These are phyloP conservation scores for Noctua comes DNA, from an alignment of 2,888 invertebrate species.

Conservation along the genomic window DNA sequence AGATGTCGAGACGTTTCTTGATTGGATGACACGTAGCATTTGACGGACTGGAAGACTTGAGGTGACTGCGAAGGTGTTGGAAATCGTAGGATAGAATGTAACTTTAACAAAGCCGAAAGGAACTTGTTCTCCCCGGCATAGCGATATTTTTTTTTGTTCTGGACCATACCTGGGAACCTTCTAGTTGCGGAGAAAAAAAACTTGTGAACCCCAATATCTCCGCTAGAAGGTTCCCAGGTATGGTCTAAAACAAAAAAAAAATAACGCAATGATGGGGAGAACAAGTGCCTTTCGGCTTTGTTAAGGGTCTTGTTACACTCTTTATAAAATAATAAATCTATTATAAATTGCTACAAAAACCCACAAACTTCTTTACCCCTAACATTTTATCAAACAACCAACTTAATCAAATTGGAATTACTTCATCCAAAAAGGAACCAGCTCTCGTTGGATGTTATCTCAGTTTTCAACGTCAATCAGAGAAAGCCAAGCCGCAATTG, in stretches of 20 bases:
- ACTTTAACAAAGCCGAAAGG: too few species aligned
- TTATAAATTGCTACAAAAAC: neutral
- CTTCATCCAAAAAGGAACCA: conserved; percentile 24
- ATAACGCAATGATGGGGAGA: too few species aligned
- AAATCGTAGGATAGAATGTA: neutral
- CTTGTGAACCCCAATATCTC: too few species aligned
- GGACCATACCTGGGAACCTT: too few species aligned
- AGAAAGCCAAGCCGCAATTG: conserved; percentile 42
- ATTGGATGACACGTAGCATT: neutral
- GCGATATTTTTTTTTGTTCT: too few species aligned
- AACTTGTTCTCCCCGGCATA: too few species aligned
- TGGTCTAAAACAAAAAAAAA: too few species aligned
- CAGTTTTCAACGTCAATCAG: conserved; percentile 49
- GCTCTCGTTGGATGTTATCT: conserved; percentile 40
- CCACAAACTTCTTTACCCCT: neutral
- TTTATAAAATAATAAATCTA: neutral
- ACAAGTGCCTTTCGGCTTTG: too few species aligned
- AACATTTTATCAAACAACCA: conserved; percentile 27
- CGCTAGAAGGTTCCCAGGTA: too few species aligned
- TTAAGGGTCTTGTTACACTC: too few species aligned
- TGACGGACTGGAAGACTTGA: neutral
- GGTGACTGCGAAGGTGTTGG: neutral
- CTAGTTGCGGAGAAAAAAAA: too few species aligned
- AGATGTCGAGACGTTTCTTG: neutral
- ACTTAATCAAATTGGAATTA: conserved; percentile 42